Conservation (phyloP, 2,888 invertebrate species). For the Alsophila aescularia region DNA sequence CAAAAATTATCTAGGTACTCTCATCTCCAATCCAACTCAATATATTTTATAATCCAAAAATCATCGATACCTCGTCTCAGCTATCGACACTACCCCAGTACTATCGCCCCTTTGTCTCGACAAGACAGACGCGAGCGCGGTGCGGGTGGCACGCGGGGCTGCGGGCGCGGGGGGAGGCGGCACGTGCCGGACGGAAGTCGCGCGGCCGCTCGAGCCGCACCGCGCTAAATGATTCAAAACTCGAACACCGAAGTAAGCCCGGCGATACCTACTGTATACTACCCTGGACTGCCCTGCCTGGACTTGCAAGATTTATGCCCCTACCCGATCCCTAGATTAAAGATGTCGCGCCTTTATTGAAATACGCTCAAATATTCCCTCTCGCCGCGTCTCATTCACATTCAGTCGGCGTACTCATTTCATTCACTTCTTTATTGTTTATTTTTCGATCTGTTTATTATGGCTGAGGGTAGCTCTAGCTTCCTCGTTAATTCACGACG, state of each 20-base stretch:
- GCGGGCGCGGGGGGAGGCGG: conserved; percentile 51
- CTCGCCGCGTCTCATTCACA: conserved; percentile 58
- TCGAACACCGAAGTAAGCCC: conserved; percentile 43
- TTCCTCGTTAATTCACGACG: conserved; percentile 49
- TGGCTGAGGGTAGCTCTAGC: conserved; percentile 40
- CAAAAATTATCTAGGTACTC: no score
- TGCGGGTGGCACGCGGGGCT: conserved; percentile 45
- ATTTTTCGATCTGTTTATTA: conserved; percentile 67
- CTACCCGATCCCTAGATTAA: conserved; percentile 83
- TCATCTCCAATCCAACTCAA: background rate
- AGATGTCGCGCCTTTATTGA: conserved; percentile 83
- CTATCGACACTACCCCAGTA: conserved; percentile 42
- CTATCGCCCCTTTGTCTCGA: conserved; percentile 83
- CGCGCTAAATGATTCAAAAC: conserved; percentile 85
- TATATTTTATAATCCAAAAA: background rate
- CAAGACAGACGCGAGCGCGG: conserved; percentile 77
- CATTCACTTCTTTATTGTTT: conserved; percentile 76
- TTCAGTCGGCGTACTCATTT: conserved; percentile 66
- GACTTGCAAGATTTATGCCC: conserved; percentile 84
- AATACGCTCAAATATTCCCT: conserved; percentile 73
- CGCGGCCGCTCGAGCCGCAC: conserved; percentile 67
- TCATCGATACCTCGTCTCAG: conserved; percentile 40
- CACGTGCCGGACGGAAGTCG: conserved; percentile 84
- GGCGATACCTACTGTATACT: conserved; percentile 20
- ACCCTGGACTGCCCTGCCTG: conserved; percentile 40